Evolutionary conservation across 2,888 invertebrate genomes (phyloP).

Genomic region (Agrochola lychnidis): DNA sequence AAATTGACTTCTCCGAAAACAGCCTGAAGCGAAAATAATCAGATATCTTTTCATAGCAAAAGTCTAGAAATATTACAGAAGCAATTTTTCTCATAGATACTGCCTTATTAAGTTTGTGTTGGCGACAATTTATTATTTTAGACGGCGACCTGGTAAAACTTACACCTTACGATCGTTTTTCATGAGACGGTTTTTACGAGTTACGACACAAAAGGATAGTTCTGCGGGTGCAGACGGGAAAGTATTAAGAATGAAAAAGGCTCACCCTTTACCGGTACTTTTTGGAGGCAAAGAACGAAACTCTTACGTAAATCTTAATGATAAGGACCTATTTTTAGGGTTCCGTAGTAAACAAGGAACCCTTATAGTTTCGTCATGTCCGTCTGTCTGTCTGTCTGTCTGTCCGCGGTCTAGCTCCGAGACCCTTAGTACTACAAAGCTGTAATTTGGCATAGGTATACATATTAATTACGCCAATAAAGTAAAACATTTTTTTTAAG

Average conservation of each 20-base stretch:
- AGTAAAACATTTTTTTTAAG: too few species aligned
- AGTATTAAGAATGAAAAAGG: conserved; percentile 32
- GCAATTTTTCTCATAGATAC: conserved; percentile 56
- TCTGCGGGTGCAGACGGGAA: conserved; percentile 29
- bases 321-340: neutral
- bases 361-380: too few species aligned
- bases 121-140: conserved; percentile 66
- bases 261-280: conserved; percentile 1
- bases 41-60: conserved; percentile 25
- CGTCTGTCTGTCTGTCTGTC: too few species aligned
- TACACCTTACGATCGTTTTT: conserved; percentile 62
- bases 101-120: conserved; percentile 64
- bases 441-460: too few species aligned
- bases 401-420: too few species aligned
- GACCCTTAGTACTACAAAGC: too few species aligned
- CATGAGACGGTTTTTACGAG: conserved; percentile 61
- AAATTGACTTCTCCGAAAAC: conserved; percentile 15
- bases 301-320: neutral
- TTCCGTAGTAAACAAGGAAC: too few species aligned
- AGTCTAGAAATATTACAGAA: conserved; percentile 47
- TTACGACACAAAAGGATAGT: conserved; percentile 48
- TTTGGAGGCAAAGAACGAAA: neutral
- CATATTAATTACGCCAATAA: too few species aligned
- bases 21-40: conserved; percentile 23
- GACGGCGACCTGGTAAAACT: conserved; percentile 58